Percentiles rank a stretch among this genome's conserved stretches.
Conservation (phyloP, 2,888 invertebrate species). For the Phymatocera aterrima region DNA sequence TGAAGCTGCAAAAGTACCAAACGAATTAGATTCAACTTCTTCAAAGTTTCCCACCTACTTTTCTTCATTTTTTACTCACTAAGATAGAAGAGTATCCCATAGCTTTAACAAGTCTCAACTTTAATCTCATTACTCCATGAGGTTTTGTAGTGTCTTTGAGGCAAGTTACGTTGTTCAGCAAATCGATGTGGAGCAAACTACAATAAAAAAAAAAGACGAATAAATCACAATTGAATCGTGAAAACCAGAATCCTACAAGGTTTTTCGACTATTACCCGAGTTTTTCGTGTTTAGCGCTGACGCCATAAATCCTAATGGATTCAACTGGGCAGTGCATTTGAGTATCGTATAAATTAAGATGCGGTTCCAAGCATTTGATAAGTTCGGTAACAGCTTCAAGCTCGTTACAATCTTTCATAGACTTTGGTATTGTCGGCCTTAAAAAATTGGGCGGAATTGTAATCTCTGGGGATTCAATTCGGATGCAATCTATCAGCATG, state of each 20-base stretch:
- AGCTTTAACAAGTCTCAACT: conserved; percentile 72
- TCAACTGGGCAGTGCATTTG: conserved; percentile 58
- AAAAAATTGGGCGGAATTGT: conserved; percentile 63
- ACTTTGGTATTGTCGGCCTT: conserved; percentile 45
- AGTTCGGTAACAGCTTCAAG: conserved; percentile 66
- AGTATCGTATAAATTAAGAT: conserved; percentile 62
- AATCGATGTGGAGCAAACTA: conserved; percentile 73
- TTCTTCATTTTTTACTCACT: conserved; percentile 62
- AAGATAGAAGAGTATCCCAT: conserved; percentile 69
- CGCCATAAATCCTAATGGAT: conserved; percentile 54
- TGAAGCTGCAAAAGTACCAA: conserved; percentile 14
- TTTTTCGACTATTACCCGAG: conserved; percentile 38
- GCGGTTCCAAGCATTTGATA: conserved; percentile 58
- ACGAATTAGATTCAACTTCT: background rate
- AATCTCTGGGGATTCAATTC: conserved; percentile 69
- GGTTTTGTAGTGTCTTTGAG: conserved; percentile 69
- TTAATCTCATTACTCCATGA: conserved; percentile 73
- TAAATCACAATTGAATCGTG: no score
- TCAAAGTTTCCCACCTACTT: background rate
- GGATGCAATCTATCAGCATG: conserved; percentile 71
- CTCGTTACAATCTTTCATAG: conserved; percentile 60
- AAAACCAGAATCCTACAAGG: background rate
- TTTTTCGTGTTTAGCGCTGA: conserved; percentile 51
- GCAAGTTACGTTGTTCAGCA: conserved; percentile 72
- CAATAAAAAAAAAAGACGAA: background rate